Percentiles rank a stretch among this genome's conserved stretches.
Evolutionary conservation across 2,113 vertebrate genomes (phyloP).

Genomic region (Chaetops frenatus): DNA sequence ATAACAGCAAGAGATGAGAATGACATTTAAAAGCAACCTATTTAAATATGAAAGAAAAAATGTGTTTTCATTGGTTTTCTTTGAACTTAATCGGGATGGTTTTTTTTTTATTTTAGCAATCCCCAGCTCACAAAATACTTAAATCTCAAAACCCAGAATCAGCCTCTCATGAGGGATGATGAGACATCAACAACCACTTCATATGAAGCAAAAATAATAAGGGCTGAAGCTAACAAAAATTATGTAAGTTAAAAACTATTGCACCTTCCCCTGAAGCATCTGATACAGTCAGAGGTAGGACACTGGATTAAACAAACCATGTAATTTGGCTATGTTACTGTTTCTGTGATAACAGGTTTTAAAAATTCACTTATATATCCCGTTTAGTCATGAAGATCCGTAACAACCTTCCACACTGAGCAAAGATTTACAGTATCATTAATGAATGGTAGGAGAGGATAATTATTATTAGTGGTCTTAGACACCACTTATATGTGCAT

Average conservation of each 20-base stretch:
- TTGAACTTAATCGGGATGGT: not conserved
- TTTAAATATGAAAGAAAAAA: not conserved
- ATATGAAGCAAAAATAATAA: not conserved
- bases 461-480: not conserved
- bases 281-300: constrained; percentile 29
- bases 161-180: not conserved
- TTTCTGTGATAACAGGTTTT: not conserved
- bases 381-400: not conserved
- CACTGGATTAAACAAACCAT: not conserved
- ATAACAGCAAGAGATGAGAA: not conserved
- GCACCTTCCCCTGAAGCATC: constrained; percentile 36
- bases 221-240: not conserved
- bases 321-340: not conserved
- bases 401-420: not conserved
- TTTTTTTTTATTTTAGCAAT: not conserved
- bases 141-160: not conserved
- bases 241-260: not conserved
- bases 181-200: not conserved
- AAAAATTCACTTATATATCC: not conserved
- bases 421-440: not conserved
- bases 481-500: not conserved
- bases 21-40: not conserved
- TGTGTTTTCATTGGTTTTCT: not conserved
- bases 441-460: not conserved
- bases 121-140: not conserved